Conservation (phyloP, 64 coral and sea anemone species). For the Montipora cactus region DNA sequence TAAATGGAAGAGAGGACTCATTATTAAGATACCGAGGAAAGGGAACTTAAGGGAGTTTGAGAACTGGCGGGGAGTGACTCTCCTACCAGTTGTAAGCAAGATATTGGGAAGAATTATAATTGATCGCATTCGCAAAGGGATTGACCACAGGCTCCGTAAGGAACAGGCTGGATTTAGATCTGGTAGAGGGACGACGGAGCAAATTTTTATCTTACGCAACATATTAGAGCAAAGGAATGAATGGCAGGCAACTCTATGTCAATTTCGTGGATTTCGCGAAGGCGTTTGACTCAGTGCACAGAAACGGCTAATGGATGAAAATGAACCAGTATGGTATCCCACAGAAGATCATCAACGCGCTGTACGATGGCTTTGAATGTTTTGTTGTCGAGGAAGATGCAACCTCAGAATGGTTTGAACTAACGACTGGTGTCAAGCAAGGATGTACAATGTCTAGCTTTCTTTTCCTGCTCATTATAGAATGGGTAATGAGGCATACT, state of each 20-base stretch:
- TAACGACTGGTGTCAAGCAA: no score
- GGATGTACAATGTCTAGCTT: conserved; percentile 11
- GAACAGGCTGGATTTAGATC: no score
- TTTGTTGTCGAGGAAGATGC: neutral
- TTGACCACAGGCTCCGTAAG: no score
- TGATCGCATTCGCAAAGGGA: no score
- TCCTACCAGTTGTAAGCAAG: no score
- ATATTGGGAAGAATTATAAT: no score
- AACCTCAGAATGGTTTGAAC: no score
- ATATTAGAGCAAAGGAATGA: neutral
- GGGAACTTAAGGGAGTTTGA: no score
- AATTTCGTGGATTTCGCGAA: conserved; percentile 14
- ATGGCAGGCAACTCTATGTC: neutral
- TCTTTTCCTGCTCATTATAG: conserved; percentile 9
- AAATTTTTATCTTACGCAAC: conserved; percentile 3
- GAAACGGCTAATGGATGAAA: conserved; percentile 7
- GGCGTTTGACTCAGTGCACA: conserved; percentile 14
- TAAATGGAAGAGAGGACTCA: no score
- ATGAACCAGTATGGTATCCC: neutral
- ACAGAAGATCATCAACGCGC: neutral
- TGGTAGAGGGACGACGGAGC: conserved; percentile 3
- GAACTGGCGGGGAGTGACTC: no score
- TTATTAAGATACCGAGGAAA: no score
- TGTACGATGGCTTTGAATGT: conserved; percentile 20
- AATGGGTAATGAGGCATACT: conserved; percentile 19